Percentiles rank a stretch among this genome's conserved stretches.
phyloP scores from a whole-genome alignment of 2,113 vertebrate genomes.

The Struthidea cinerea region DNA sequence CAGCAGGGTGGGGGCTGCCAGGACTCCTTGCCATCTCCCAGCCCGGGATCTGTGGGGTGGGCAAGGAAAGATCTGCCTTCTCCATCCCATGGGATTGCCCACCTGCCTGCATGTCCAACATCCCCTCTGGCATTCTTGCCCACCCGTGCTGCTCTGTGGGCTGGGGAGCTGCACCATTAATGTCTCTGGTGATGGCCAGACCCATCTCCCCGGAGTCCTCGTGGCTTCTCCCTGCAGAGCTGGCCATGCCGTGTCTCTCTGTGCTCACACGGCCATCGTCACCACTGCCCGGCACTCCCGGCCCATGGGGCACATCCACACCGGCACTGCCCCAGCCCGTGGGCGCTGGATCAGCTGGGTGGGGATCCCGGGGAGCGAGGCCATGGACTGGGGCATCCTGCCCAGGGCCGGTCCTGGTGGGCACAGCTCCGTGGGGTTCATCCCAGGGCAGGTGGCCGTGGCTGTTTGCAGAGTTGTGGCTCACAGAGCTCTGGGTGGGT shows the following conservation, averaged over 20 bases:
- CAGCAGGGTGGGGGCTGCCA: background rate
- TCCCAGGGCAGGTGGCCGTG: rapidly evolving
- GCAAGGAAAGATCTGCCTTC: background rate
- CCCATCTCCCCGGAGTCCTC: background rate
- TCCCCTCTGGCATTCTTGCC: background rate
- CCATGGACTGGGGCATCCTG: background rate
- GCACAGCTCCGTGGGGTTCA: background rate
- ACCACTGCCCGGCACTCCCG: background rate
- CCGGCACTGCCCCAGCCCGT: rapidly evolving
- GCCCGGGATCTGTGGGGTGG: rapidly evolving
- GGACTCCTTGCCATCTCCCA: background rate
- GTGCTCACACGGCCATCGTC: rapidly evolving
- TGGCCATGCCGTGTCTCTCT: rapidly evolving
- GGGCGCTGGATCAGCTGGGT: rapidly evolving
- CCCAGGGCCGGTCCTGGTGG: background rate
- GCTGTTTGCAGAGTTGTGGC: rapidly evolving
- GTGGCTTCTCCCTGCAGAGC: rapidly evolving
- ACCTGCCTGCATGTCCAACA: rapidly evolving
- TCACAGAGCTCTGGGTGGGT: constrained; percentile 5
- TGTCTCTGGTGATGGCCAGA: background rate
- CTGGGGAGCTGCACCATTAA: rapidly evolving
- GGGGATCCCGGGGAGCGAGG: background rate
- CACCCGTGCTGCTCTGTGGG: background rate
- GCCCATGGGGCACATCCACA: rapidly evolving
- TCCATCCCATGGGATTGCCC: background rate